These are phyloP conservation scores for Menura novaehollandiae DNA, from an alignment of 2,113 vertebrate species.

Conservation along the genomic window DNA sequence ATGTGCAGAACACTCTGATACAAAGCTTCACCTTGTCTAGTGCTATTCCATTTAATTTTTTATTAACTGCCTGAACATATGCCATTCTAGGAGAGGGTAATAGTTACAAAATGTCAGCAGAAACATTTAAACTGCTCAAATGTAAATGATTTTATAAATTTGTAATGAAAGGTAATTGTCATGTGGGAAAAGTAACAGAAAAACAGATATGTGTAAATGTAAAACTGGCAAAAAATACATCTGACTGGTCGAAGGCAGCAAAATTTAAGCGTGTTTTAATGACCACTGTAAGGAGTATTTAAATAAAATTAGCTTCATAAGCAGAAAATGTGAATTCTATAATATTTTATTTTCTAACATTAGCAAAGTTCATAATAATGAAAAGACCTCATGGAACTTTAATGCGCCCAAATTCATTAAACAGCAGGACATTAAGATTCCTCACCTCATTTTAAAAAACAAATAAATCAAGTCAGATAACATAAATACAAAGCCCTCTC, in stretches of 20 bases:
- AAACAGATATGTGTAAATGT: conserved; percentile 79
- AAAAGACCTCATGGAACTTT: conserved; percentile 76
- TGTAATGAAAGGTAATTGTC: conserved; percentile 96
- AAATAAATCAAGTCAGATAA: conserved; percentile 71
- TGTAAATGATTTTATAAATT: conserved; percentile 95
- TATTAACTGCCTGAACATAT: conserved; percentile 92
- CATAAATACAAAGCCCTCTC: conserved; percentile 48
- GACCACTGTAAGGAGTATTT: conserved; percentile 75
- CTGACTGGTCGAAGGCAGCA: conserved; percentile 68
- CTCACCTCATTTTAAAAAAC: conserved; percentile 60
- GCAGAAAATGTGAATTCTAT: conserved; percentile 78
- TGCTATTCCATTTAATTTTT: conserved; percentile 86
- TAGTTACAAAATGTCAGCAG: conserved; percentile 95
- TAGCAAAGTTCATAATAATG: conserved; percentile 77
- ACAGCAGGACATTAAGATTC: conserved; percentile 61
- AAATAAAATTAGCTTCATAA: conserved; percentile 78
- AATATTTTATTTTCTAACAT: conserved; percentile 83
- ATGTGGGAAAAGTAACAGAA: conserved; percentile 78
- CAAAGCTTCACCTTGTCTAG: conserved; percentile 77
- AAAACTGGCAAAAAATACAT: conserved; percentile 72
- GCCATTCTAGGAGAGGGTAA: conserved; percentile 89
- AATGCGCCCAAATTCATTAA: conserved; percentile 72
- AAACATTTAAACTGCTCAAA: conserved; percentile 90
- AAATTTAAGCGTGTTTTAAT: conserved; percentile 77
- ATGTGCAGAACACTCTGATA: conserved; percentile 72